These are phyloP conservation scores for Eulemur rubriventer DNA, from an alignment of 2,797 vertebrate species.

Conservation along the genomic window DNA sequence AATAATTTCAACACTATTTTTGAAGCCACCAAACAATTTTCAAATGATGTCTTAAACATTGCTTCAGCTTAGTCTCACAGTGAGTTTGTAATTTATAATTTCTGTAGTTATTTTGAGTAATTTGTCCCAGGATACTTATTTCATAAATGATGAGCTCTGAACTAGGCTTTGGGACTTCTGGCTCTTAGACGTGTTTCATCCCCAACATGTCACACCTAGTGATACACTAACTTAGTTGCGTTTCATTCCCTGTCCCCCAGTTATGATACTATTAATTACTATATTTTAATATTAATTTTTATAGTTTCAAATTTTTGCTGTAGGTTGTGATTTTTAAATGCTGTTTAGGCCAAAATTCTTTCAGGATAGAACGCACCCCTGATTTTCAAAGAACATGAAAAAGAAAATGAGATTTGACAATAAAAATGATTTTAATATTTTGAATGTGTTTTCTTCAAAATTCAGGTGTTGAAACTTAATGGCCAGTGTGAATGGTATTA, in stretches of 20 bases:
- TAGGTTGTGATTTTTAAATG: neutral
- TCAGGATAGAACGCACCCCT: neutral
- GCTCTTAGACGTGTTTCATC: neutral
- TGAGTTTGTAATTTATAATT: neutral
- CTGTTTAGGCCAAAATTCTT: neutral
- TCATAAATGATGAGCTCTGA: neutral
- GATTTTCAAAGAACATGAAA: neutral
- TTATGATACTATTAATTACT: neutral
- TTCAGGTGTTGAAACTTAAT: neutral
- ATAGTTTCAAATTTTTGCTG: neutral
- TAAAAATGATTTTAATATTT: neutral
- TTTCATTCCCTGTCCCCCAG: neutral
- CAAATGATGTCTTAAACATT: neutral
- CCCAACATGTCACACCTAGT: neutral
- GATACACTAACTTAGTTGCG: neutral
- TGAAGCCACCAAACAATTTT: neutral
- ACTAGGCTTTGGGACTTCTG: neutral
- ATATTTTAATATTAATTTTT: neutral
- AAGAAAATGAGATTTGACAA: conserved; percentile 7
- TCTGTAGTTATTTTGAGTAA: conserved; percentile 1
- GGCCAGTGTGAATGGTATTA: neutral
- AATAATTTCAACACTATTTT: conserved; percentile 1
- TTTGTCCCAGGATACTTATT: neutral
- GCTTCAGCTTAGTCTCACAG: neutral
- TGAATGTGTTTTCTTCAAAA: neutral